Evolutionary conservation across 2,797 vertebrate species (phyloP).

Genomic region (Acrocephalus scirpaceus): DNA sequence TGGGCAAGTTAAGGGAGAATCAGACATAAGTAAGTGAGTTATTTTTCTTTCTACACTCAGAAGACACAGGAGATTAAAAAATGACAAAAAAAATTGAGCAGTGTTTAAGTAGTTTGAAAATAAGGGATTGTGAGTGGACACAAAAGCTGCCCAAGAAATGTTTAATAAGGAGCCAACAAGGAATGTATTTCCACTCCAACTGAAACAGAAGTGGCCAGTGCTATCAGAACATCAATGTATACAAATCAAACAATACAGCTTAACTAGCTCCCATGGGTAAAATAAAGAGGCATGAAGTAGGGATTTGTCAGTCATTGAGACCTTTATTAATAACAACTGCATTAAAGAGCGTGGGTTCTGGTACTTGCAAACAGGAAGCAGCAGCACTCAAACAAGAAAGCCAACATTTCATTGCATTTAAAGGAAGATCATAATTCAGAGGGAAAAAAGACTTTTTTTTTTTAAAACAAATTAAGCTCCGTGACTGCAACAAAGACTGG

Average conservation of each 20-base stretch:
- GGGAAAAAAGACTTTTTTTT: background rate
- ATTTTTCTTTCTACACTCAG: slow-evolving; percentile 15
- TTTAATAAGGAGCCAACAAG: slow-evolving; percentile 1
- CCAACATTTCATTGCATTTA: background rate
- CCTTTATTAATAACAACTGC: slow-evolving; percentile 55
- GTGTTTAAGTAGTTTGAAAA: slow-evolving; percentile 21
- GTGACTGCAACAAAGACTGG: background rate
- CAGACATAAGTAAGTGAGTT: slow-evolving; percentile 10
- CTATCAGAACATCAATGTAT: slow-evolving; percentile 44
- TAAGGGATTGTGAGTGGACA: background rate
- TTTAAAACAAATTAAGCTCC: background rate
- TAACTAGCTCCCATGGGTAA: slow-evolving; percentile 40
- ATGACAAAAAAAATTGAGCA: background rate
- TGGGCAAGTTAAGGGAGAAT: background rate
- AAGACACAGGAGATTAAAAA: slow-evolving; percentile 38
- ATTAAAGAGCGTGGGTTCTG: background rate
- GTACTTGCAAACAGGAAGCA: slow-evolving; percentile 19
- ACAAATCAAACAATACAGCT: slow-evolving; percentile 57
- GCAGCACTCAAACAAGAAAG: slow-evolving; percentile 1
- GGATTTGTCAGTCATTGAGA: slow-evolving; percentile 61
- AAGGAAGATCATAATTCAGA: background rate
- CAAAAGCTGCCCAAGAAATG: background rate
- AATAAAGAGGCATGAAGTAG: slow-evolving; percentile 59
- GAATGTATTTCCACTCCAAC: slow-evolving; percentile 13
- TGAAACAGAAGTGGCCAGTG: slow-evolving; percentile 31